Percentiles rank a stretch among this genome's conserved stretches.
phyloP scores from a whole-genome alignment of 2,113 vertebrate genomes.

The Desmodus rotundus region DNA sequence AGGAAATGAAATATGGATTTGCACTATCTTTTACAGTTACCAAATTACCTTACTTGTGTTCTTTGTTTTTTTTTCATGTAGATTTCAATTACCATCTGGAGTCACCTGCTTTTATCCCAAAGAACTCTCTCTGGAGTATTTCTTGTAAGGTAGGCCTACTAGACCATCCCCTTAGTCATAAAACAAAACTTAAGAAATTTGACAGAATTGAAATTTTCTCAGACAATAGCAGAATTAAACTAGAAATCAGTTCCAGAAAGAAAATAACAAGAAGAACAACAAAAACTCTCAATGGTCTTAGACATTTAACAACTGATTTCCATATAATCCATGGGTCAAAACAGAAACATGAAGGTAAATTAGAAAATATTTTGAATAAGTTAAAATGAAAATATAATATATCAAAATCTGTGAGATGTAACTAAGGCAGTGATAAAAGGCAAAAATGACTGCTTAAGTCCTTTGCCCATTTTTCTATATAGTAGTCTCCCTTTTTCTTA shows the following conservation, averaged over 20 bases:
- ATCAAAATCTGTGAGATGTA: neutral
- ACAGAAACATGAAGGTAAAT: neutral
- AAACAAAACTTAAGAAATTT: neutral
- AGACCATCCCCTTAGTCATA: no score
- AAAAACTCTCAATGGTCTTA: neutral
- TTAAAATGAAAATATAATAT: neutral
- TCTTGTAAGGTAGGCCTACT: no score
- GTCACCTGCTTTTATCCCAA: no score
- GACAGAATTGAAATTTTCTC: neutral
- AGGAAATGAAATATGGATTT: no score
- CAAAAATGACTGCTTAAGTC: neutral
- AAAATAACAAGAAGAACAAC: neutral
- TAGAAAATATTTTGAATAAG: neutral
- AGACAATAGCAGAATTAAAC: neutral
- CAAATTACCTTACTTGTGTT: no score
- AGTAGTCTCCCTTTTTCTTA: neutral
- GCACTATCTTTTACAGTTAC: no score
- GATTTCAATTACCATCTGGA: no score
- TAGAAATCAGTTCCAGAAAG: neutral
- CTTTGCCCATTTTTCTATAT: neutral
- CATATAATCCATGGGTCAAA: neutral
- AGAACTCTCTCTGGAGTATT: no score
- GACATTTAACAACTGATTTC: neutral
- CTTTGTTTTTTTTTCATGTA: no score
- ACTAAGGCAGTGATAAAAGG: neutral